These are phyloP conservation scores for Cynaeus angustus DNA, from an alignment of 2,888 invertebrate genomes.

Conservation along the genomic window DNA sequence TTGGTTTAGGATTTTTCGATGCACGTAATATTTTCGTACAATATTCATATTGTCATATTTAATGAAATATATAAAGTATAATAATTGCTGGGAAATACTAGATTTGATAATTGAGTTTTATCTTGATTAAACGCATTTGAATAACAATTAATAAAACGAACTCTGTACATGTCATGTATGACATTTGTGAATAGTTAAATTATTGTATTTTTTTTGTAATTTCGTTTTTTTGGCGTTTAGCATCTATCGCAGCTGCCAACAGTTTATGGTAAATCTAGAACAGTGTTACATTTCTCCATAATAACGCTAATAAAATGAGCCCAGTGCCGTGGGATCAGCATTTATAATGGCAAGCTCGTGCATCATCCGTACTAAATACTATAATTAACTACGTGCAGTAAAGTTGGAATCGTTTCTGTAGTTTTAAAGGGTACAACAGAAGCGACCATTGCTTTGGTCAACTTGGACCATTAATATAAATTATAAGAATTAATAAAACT, in stretches of 20 bases:
- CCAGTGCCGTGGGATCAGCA: slow-evolving; percentile 34
- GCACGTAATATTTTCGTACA: no score
- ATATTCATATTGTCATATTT: no score
- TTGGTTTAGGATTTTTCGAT: no score
- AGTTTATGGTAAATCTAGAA: background rate
- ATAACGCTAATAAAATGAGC: slow-evolving; percentile 22
- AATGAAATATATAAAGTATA: no score
- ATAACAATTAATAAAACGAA: no score
- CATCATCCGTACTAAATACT: slow-evolving; percentile 46
- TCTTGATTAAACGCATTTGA: no score
- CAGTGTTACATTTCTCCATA: slow-evolving; percentile 6
- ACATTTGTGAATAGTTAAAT: no score
- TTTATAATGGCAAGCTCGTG: slow-evolving; percentile 40
- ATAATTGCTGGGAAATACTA: no score
- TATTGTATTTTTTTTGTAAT: no score
- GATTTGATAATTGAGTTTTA: no score
- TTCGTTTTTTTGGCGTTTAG: background rate
- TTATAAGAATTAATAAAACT: slow-evolving; percentile 57
- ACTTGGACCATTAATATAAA: slow-evolving; percentile 55
- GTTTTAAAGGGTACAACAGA: slow-evolving; percentile 18
- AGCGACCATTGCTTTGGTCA: slow-evolving; percentile 35
- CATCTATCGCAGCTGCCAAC: background rate
- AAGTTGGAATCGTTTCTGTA: slow-evolving; percentile 45
- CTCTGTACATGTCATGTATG: no score
- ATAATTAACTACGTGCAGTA: slow-evolving; percentile 48